phyloP scores from a whole-genome alignment of 1,140 invertebrate genomes.

The Neodiprion lecontei region DNA sequence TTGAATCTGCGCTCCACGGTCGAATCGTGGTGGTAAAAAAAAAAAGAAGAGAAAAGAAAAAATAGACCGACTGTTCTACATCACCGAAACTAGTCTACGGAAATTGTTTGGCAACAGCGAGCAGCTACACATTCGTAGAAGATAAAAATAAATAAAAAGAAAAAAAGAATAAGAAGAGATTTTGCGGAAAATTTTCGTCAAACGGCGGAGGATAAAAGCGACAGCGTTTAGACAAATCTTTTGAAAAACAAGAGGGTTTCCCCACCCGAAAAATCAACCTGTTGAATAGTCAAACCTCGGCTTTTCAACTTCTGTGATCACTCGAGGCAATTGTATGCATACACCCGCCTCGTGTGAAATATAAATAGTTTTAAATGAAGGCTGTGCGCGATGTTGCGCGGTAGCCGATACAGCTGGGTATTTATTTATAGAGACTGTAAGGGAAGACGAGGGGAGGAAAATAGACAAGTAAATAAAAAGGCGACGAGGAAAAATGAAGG shows the following conservation, averaged over 20 bases:
- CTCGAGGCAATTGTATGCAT: not conserved
- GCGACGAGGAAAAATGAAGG: not conserved
- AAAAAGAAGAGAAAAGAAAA: not conserved
- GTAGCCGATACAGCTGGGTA: not conserved
- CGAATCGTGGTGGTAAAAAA: not conserved
- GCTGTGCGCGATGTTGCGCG: not conserved
- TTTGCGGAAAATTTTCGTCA: too few species aligned
- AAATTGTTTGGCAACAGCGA: too few species aligned
- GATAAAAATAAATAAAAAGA: not conserved
- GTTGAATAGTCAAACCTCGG: not conserved
- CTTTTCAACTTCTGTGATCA: not conserved
- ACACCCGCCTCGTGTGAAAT: not conserved
- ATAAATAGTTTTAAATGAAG: constrained; percentile 8
- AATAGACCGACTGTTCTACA: not conserved
- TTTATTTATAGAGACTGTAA: not conserved
- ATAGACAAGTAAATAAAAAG: not conserved
- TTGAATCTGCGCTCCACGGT: not conserved
- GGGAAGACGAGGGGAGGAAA: not conserved
- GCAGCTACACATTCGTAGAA: not conserved
- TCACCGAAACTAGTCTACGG: too few species aligned
- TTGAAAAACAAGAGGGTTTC: too few species aligned
- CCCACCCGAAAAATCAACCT: not conserved
- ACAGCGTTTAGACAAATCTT: too few species aligned
- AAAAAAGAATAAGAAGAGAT: not conserved
- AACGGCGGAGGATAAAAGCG: too few species aligned